Evolutionary conservation across 2,888 invertebrate species (phyloP).

Genomic region (Teleiodes luculella): DNA sequence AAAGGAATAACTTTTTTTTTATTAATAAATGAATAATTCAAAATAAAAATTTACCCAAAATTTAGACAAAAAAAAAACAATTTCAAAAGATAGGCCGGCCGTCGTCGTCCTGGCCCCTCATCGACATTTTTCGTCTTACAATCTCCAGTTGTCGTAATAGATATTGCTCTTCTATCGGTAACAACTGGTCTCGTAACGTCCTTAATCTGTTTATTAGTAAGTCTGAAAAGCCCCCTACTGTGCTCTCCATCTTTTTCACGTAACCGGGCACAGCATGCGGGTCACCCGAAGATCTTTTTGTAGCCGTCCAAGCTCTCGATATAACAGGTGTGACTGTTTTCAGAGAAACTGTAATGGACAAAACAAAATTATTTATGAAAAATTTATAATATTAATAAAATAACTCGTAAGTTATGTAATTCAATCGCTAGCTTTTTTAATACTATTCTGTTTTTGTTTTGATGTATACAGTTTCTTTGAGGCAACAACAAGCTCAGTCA

Average conservation of each 20-base stretch:
- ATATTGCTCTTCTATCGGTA: slow-evolving; percentile 47
- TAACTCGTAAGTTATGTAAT: background rate
- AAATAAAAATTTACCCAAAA: too few species aligned
- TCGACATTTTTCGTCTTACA: slow-evolving; percentile 37
- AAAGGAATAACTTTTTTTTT: too few species aligned
- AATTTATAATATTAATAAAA: too few species aligned
- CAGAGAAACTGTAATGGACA: slow-evolving; percentile 62
- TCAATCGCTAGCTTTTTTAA: too few species aligned
- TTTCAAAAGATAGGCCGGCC: background rate
- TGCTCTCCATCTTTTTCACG: slow-evolving; percentile 42
- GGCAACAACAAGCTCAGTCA: background rate
- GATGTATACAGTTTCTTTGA: slow-evolving; percentile 48
- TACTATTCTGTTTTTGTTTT: slow-evolving; percentile 46
- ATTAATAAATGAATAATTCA: too few species aligned
- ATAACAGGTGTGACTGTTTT: slow-evolving; percentile 47
- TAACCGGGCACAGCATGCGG: slow-evolving; percentile 40
- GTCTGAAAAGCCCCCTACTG: slow-evolving; percentile 30
- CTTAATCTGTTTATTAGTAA: slow-evolving; percentile 36
- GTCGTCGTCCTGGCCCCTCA: background rate
- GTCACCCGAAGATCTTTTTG: slow-evolving; percentile 40
- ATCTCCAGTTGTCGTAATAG: slow-evolving; percentile 52
- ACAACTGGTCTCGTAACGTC: slow-evolving; percentile 40
- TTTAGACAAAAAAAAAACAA: background rate
- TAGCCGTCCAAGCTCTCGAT: slow-evolving; percentile 42
- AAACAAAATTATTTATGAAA: slow-evolving; percentile 44